Evolutionary conservation across 2,888 invertebrate species (phyloP).

Genomic region (Drosophila suboccidentalis): DNA sequence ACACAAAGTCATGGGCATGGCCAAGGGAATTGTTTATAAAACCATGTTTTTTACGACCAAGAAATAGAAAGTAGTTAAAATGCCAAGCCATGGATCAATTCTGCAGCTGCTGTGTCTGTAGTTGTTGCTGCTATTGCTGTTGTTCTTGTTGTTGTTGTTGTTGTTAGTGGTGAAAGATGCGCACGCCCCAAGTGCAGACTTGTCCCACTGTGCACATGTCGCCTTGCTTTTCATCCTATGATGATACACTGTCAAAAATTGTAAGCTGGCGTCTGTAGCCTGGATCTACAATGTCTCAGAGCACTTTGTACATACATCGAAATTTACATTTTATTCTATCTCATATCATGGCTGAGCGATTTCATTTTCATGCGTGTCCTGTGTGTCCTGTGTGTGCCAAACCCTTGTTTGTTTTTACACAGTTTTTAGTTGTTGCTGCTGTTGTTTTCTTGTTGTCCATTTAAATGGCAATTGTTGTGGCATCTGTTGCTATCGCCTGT

Average conservation of each 20-base stretch:
- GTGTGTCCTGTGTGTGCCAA: conserved; percentile 14
- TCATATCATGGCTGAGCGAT: conserved; percentile 62
- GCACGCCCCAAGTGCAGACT: conserved; percentile 9
- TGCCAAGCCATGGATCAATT: conserved; percentile 64
- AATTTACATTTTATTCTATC: conserved; percentile 68
- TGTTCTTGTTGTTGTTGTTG: conserved; percentile 4
- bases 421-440: conserved; percentile 45
- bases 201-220: conserved; percentile 43
- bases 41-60: conserved; percentile 56
- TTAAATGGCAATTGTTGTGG: conserved; percentile 70
- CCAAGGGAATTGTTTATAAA: conserved; percentile 48
- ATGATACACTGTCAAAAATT: conserved; percentile 72
- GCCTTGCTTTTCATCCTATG: conserved; percentile 22
- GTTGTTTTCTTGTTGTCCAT: conserved; percentile 57
- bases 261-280: conserved; percentile 39
- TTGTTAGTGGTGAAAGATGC: conserved; percentile 21
- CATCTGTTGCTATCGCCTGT: conserved; percentile 69
- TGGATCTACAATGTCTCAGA: conserved; percentile 23
- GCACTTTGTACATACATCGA: conserved; percentile 11
- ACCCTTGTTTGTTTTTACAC: conserved; percentile 46
- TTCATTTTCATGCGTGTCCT: conserved; percentile 72
- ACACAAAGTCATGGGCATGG: conserved; percentile 51
- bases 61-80: conserved; percentile 59
- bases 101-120: conserved; percentile 41
- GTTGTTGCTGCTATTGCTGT: conserved; percentile 11